Evolutionary conservation across 2,888 invertebrate genomes (phyloP).

Genomic region (Tachina grossa): DNA sequence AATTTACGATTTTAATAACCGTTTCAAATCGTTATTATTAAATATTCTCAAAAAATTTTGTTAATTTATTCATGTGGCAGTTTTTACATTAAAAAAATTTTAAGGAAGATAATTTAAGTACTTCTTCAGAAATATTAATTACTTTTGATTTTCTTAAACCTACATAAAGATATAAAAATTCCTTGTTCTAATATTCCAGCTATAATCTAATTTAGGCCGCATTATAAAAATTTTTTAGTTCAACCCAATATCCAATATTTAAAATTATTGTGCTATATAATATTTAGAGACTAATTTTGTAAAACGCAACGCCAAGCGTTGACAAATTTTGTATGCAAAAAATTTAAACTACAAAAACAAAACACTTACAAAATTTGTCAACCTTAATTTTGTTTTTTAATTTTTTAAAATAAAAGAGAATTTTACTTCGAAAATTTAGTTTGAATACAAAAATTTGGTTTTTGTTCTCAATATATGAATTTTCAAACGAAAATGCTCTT

Average conservation of each 20-base stretch:
- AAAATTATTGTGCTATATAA: background rate
- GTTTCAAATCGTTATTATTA: conserved; percentile 13
- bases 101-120: conserved; percentile 48
- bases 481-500: too few relatives aligned
- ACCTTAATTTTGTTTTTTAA: too few relatives aligned
- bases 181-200: background rate
- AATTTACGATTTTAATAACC: background rate
- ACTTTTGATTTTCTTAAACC: background rate
- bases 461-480: too few relatives aligned
- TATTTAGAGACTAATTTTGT: too few relatives aligned
- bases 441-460: too few relatives aligned
- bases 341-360: too few relatives aligned
- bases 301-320: too few relatives aligned
- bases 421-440: too few relatives aligned
- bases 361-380: too few relatives aligned
- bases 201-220: background rate
- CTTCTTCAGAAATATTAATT: conserved; percentile 13
- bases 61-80: conserved; percentile 44
- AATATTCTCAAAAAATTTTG: background rate
- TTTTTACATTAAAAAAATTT: conserved; percentile 47
- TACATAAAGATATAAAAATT: background rate
- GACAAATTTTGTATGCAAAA: too few relatives aligned
- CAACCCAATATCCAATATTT: background rate
- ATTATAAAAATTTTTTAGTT: background rate
- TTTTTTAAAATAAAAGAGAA: too few relatives aligned